phyloP scores from a whole-genome alignment of 2,888 invertebrate genomes.

The Philhelius pedissequus region DNA sequence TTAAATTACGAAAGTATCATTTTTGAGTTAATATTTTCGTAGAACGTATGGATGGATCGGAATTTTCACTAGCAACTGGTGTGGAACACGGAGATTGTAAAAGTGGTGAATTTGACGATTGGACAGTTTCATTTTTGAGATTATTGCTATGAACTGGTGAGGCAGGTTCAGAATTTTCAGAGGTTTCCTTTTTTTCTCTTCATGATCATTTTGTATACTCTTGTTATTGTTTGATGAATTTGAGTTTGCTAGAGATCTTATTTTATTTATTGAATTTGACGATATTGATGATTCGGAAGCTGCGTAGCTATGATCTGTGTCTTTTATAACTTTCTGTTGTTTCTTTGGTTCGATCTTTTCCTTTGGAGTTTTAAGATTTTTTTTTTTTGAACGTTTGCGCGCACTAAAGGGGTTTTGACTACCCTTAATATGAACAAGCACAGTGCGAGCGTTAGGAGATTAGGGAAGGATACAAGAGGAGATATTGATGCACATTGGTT shows the following conservation, averaged over 20 bases:
- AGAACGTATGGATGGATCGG: not conserved
- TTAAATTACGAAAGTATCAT: not conserved
- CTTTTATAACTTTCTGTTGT: not conserved
- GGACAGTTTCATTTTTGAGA: not conserved
- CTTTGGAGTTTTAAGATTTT: not conserved
- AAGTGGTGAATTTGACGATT: not conserved
- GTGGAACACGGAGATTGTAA: not conserved
- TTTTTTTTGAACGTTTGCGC: no score
- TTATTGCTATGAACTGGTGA: not conserved
- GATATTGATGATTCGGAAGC: constrained; percentile 9
- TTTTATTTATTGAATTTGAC: not conserved
- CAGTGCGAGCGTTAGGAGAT: no score
- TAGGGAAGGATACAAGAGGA: no score
- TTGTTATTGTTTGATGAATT: not conserved
- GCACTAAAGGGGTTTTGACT: no score
- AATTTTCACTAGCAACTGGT: not conserved
- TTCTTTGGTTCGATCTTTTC: not conserved
- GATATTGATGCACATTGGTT: no score
- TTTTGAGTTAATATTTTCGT: not conserved
- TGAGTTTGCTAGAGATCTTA: not conserved
- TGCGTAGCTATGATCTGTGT: not conserved
- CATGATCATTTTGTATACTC: not conserved
- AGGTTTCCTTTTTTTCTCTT: not conserved
- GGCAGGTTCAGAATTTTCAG: not conserved
- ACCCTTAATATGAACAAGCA: no score